Evolutionary conservation across 2,888 invertebrate species (phyloP), one percentile per base, ranked within the genome.

Genomic region (Dione vanillae): DNA sequence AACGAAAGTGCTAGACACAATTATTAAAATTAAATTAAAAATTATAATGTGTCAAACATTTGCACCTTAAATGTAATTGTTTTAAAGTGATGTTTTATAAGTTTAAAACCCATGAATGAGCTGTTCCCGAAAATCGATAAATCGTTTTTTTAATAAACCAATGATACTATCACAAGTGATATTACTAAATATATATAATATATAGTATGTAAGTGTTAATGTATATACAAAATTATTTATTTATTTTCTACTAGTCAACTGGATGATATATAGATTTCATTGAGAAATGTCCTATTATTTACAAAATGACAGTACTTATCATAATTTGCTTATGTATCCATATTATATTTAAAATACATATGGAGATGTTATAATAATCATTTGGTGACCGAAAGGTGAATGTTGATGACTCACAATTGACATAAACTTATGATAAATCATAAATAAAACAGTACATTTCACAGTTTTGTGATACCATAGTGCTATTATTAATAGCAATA

Each of bases 141-240:
- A 56, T 61, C n/a, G 16, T 45, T 59, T 43, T 11, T 27, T 12
- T 10, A 45, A 27, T 27, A n/a, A n/a, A n/a, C n/a, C 45, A 61
- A 45, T 61, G 61, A 61, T 45, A 61, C 9, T 59, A 59, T 61
- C 61, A 43, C 61, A 61, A 61, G 27, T 61, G 45, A 61, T 61
- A 45, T 45, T 61, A 61, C 27, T 43, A 43, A 61, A 43, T 61
- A 45, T 27, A 61, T 43, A 43, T 10, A 27, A 45, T 43, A 59
- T 9, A 20, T 27, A 20, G 14, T 43, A 61, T 27, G 43, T 5
- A 45, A 20, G 16, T 58, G 19, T 58, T 19, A 43, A 43, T 5
- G 5, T 45, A 61, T n/a, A 61, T 45, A 61, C 27, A 43, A 27
- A 61, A 27, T 45, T 19, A 14, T 43, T 43, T 20, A 19, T 54